A percentile compares a stretch with the other conserved stretches of the same genome.
These are phyloP conservation scores for Eulithis testata DNA, from an alignment of 2,888 invertebrate genomes.

Conservation along the genomic window DNA sequence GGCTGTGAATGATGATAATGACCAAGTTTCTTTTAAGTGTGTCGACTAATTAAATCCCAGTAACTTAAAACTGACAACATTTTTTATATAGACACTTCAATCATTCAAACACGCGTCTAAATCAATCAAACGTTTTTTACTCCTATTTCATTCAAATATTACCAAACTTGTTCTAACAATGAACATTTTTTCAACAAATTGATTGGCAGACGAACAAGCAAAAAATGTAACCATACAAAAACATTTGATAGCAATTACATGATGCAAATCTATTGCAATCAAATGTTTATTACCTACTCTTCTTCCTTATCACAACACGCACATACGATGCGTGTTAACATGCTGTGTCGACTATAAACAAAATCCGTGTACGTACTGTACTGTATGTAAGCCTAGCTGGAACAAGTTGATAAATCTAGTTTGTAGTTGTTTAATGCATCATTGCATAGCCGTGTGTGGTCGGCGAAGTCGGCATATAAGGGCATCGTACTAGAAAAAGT, in stretches of 20 bases:
- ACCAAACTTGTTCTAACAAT: conserved; percentile 24
- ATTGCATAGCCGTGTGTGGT: conserved; percentile 57
- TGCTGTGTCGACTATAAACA: conserved; percentile 57
- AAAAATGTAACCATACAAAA: conserved; percentile 11
- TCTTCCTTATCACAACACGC: conserved; percentile 30
- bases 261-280: conserved; percentile 17
- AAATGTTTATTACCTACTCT: conserved; percentile 10
- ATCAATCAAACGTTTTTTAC: conserved; percentile 34
- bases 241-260: conserved; percentile 8
- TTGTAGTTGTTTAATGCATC: conserved; percentile 58
- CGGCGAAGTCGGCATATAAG: conserved; percentile 43
- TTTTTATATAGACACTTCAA: conserved; percentile 1
- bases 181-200: conserved; percentile 6
- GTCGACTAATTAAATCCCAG: neutral
- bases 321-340: conserved; percentile 31
- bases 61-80: conserved; percentile 5
- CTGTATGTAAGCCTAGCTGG: conserved; percentile 52
- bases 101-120: conserved; percentile 4
- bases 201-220: neutral
- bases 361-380: conserved; percentile 52
- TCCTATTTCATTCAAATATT: conserved; percentile 27
- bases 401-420: conserved; percentile 66
- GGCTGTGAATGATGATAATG: too few species aligned
- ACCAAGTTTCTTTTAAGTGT: neutral
- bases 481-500: conserved; percentile 49